Percentiles rank a stretch among this genome's conserved stretches.
phyloP scores from a whole-genome alignment of 2,113 vertebrate genomes.

The Cochlearius cochlearius region DNA sequence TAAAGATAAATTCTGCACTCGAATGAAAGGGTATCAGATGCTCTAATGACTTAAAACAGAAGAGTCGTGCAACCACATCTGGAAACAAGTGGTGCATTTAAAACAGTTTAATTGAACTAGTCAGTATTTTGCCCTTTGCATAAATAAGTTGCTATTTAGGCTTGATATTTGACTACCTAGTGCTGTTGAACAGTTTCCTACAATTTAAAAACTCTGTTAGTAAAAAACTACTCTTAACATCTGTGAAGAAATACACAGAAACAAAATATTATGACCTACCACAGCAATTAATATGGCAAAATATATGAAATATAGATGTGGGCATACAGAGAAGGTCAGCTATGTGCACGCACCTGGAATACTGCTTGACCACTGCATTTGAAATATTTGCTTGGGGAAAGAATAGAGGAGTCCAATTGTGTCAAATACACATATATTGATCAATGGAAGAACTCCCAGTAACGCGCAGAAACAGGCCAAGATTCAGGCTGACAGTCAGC shows the following conservation, averaged over 20 bases:
- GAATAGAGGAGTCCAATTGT: neutral
- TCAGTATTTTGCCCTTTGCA: constrained; percentile 2
- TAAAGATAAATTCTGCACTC: neutral
- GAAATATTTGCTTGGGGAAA: neutral
- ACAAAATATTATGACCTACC: neutral
- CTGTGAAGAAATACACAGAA: neutral
- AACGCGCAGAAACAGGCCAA: neutral
- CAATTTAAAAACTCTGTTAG: constrained; percentile 3
- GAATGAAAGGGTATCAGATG: neutral
- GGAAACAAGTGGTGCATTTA: constrained; percentile 16
- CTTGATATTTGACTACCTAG: neutral
- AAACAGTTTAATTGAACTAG: neutral
- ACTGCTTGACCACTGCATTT: neutral
- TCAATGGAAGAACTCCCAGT: neutral
- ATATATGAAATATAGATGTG: neutral
- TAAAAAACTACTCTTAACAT: neutral
- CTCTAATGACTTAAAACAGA: neutral
- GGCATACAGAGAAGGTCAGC: neutral
- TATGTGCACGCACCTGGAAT: neutral
- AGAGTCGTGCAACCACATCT: neutral
- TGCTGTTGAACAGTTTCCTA: constrained; percentile 30
- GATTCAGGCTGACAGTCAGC: neutral
- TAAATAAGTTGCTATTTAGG: constrained; percentile 11
- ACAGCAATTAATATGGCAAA: neutral
- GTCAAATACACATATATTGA: neutral